phyloP scores from a whole-genome alignment of 2,888 invertebrate genomes.

The Acanthosepion lycidas region DNA sequence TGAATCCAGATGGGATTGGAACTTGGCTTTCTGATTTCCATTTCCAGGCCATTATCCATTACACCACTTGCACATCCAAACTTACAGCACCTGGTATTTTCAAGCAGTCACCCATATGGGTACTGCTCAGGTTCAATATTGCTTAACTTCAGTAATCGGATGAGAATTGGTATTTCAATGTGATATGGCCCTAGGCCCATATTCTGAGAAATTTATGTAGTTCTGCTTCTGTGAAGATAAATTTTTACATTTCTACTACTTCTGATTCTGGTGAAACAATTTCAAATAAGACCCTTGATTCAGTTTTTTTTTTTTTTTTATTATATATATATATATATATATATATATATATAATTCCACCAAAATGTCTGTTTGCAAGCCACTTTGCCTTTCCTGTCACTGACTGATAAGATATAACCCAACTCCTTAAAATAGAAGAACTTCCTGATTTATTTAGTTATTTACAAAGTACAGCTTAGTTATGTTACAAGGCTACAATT shows the following conservation, averaged over 20 bases:
- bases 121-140: no score
- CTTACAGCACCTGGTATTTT: no score
- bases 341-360: no score
- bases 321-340: no score
- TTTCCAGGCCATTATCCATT: no score
- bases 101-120: no score
- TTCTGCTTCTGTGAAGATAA: not conserved
- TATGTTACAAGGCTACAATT: not conserved
- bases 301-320: not conserved
- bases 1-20: no score
- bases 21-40: no score
- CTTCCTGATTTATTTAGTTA: not conserved
- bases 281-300: not conserved
- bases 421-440: constrained; percentile 33
- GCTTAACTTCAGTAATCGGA: no score
- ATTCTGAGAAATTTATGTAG: not conserved
- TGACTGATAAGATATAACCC: not conserved
- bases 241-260: not conserved
- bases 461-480: not conserved
- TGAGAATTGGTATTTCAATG: no score
- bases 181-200: no score
- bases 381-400: not conserved
- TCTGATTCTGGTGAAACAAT: not conserved
- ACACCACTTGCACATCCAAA: no score
- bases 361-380: not conserved